These are phyloP conservation scores for Origma solitaria DNA, from an alignment of 2,113 vertebrate species.

Conservation along the genomic window DNA sequence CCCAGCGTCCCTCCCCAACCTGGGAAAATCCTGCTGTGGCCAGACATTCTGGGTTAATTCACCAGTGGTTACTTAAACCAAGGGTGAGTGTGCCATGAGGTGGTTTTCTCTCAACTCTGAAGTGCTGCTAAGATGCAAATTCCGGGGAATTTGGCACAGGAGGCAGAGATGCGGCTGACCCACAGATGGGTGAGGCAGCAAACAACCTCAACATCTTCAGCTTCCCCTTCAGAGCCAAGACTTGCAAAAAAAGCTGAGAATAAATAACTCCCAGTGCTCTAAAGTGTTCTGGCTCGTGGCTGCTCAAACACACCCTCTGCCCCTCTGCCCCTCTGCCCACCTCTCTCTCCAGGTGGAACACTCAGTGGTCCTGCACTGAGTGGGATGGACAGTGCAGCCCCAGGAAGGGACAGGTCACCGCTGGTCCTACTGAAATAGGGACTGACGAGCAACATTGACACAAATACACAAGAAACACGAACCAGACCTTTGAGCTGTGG, in stretches of 20 bases:
- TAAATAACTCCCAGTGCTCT: background rate
- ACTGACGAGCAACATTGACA: background rate
- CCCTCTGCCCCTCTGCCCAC: background rate
- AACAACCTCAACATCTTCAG: background rate
- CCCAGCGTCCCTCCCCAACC: too few relatives aligned
- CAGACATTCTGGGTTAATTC: background rate
- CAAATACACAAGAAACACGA: background rate
- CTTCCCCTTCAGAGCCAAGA: background rate
- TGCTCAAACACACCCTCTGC: background rate
- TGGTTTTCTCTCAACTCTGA: background rate
- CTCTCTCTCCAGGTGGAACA: too few relatives aligned
- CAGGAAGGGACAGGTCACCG: fast-evolving
- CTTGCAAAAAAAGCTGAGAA: background rate
- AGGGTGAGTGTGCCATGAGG: background rate
- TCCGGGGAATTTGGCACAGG: background rate
- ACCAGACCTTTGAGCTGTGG: fast-evolving
- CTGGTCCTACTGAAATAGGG: background rate
- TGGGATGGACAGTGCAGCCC: background rate
- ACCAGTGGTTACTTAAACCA: background rate
- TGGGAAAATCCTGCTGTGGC: fast-evolving
- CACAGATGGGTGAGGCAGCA: background rate
- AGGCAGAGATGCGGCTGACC: background rate
- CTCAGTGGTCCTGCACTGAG: background rate
- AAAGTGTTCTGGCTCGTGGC: background rate
- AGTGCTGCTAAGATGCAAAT: background rate